Evolutionary conservation across 2,113 vertebrate species (phyloP).

Genomic region (Cyprinodon brontotheroides): DNA sequence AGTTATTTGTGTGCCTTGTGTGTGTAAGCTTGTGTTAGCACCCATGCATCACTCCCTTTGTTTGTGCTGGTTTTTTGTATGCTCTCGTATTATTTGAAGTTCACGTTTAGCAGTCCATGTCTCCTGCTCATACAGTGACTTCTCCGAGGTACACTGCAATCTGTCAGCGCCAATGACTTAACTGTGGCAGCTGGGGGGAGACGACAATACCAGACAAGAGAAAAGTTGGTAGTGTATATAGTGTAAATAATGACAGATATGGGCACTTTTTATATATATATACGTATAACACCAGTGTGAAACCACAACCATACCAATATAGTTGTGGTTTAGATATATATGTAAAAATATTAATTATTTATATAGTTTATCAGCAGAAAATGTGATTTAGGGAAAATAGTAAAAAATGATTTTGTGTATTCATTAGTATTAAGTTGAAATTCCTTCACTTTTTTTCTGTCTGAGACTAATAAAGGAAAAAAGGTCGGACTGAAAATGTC

Average conservation of each 20-base stretch:
- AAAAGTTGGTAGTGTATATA: conserved; percentile 54
- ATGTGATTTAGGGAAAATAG: background rate
- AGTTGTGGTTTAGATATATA: background rate
- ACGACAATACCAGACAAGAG: conserved; percentile 28
- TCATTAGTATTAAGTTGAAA: too few species aligned
- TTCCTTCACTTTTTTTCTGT: too few species aligned
- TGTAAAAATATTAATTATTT: background rate
- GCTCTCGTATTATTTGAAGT: conserved; percentile 4
- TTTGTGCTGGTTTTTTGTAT: conserved; percentile 5
- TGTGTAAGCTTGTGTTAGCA: conserved; percentile 3
- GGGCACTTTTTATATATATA: conserved; percentile 11
- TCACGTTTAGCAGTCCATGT: background rate
- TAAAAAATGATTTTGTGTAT: too few species aligned
- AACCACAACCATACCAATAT: background rate
- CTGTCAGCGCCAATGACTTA: conserved; percentile 67
- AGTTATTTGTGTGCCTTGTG: conserved; percentile 15
- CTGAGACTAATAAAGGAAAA: too few species aligned
- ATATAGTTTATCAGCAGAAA: background rate
- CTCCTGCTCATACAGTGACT: conserved; percentile 26
- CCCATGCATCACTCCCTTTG: conserved; percentile 20
- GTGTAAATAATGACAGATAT: conserved; percentile 62
- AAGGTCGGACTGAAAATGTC: too few species aligned
- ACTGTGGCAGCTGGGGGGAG: conserved; percentile 51
- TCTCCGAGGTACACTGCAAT: conserved; percentile 37
- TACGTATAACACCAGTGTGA: conserved; percentile 12